Evolutionary conservation across 2,888 invertebrate genomes (phyloP), one percentile per base, ranked within the genome.

Genomic region (Apamea epomidion): DNA sequence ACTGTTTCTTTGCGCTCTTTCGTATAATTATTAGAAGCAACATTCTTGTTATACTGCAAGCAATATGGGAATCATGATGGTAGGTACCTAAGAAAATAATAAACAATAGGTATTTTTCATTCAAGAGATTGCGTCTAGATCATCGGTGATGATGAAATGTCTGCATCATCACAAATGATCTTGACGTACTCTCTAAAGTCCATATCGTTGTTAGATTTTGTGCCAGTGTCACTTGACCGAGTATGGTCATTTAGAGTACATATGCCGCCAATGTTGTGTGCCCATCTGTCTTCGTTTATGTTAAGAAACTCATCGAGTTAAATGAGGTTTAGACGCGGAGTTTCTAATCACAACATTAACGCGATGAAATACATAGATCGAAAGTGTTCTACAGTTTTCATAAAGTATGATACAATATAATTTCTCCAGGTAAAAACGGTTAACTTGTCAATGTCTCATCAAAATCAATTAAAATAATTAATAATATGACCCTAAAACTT

Each of bases 211-310:
- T 58, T 54, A n/a, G 37, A 76, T 70, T 60, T 73, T 65, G 37
- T 75, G 72, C 51, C 83, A 83, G 21, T 87, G 83, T 77, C 77
- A 82, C 12, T 45, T 8, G 58, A 2, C 48, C 58, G 18, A 48
- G 1, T 64, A 60, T 68, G 83, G 74, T 16, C 48, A 82, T 74
- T 67, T 42, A 48, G 54, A 76, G 32, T 74, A 65, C 2, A 5
- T 21, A 72, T 51, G 74, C n/a, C 76, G 48, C 16, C 37, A 64
- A 86, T 87, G 87, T 68, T 12, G 87, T 86, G 62, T 84, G 51
- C 29, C 87, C 78, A 84, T 82, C 67, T 62, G 37, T 74, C 51
- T 82, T 58, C 25, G 58, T 51, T 16, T 69, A 80, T 73, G 84
- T 54, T 65, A 84, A 62, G 64, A 32, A 74, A 68, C 14, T 60